Conservation (phyloP, 2,888 invertebrate genomes). For the Antheraea yamamai region DNA sequence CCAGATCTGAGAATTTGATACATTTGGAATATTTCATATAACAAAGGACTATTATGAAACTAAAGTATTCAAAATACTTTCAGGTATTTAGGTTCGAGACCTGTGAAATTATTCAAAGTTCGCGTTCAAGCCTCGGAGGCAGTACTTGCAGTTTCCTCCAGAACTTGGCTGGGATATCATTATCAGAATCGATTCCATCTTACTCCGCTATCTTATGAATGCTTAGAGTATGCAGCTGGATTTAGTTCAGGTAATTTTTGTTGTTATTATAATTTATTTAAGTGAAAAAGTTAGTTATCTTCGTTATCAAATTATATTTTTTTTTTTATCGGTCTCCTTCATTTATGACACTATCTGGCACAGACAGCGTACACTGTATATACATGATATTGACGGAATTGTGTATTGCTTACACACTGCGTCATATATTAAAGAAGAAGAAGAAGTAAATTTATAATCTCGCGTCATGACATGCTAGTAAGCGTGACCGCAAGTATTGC, state of each 20-base stretch:
- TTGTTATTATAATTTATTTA: no score
- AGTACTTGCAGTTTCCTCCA: slow-evolving; percentile 97
- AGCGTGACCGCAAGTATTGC: no score
- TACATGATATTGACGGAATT: no score
- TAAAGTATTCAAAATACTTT: slow-evolving; percentile 13
- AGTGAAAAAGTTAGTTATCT: no score
- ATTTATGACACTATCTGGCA: no score
- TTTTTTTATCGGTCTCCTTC: no score
- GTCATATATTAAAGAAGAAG: no score
- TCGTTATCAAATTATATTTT: no score
- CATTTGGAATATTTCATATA: not conserved
- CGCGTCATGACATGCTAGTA: no score
- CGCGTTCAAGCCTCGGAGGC: slow-evolving; percentile 98
- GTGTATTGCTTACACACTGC: no score
- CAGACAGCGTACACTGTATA: no score
- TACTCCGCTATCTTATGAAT: slow-evolving; percentile 97
- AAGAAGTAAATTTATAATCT: no score
- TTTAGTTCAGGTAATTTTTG: slow-evolving; percentile 86
- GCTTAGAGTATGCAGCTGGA: slow-evolving; percentile 98
- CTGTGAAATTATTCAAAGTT: slow-evolving; percentile 98
- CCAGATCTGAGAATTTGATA: slow-evolving; percentile 67
- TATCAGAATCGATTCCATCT: slow-evolving; percentile 98
- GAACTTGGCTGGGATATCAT: slow-evolving; percentile 99
- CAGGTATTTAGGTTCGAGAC: slow-evolving; percentile 94
- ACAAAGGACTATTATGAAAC: not conserved